Evolutionary conservation across 2,113 vertebrate species (phyloP).

Genomic region (Zosterops lateralis): DNA sequence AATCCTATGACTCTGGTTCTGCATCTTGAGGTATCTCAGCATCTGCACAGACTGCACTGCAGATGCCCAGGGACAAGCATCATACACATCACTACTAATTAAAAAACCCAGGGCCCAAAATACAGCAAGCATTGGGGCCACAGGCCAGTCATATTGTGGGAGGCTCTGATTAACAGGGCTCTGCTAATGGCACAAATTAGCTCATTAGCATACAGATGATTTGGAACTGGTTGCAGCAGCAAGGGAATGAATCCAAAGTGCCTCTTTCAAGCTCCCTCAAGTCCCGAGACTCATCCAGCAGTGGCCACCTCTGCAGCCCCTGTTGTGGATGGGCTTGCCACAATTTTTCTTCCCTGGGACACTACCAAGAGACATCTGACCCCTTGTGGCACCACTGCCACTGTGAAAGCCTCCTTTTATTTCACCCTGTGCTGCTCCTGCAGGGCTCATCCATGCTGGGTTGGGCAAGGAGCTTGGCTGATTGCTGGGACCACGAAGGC

Average conservation of each 20-base stretch:
- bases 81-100: not conserved
- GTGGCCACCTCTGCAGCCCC: accelerated
- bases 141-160: not conserved
- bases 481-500: accelerated
- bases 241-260: not conserved
- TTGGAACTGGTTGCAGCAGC: accelerated
- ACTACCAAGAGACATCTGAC: not conserved
- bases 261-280: not conserved
- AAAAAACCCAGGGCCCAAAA: not conserved
- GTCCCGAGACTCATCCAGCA: not conserved
- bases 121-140: not conserved
- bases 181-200: conserved; percentile 21
- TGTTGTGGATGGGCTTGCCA: not conserved
- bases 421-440: not conserved
- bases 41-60: not conserved
- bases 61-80: not conserved
- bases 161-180: conserved; percentile 30
- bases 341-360: not conserved
- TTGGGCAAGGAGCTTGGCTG: accelerated
- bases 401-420: not conserved
- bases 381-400: accelerated
- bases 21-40: not conserved
- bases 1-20: not conserved
- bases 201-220: conserved; percentile 26
- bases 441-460: not conserved